phyloP scores from a whole-genome alignment of 2,113 vertebrate species.

The Nothobranchius kuhntae region DNA sequence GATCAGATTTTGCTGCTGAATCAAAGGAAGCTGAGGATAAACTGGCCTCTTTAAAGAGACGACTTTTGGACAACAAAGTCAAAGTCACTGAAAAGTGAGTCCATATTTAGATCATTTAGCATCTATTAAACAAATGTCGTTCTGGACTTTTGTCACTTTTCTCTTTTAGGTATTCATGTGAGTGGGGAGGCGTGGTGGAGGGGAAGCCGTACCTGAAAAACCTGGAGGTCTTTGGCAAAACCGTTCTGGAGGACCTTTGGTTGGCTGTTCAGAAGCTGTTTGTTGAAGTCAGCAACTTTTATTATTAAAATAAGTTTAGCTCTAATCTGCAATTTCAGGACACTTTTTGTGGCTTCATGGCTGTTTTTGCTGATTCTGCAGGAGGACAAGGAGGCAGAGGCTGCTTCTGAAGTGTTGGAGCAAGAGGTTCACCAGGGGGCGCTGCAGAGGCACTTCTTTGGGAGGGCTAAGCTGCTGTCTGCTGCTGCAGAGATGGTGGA shows the following conservation, averaged over 20 bases:
- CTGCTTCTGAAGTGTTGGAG: slow-evolving; percentile 47
- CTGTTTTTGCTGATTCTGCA: slow-evolving; percentile 16
- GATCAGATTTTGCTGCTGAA: slow-evolving; percentile 82
- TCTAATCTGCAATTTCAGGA: no score
- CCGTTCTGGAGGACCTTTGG: slow-evolving; percentile 85
- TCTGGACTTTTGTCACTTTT: neutral
- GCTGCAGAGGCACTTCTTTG: slow-evolving; percentile 73
- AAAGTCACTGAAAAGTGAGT: slow-evolving; percentile 77
- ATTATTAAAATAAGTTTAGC: no score
- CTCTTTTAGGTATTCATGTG: slow-evolving; percentile 77
- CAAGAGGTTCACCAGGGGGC: slow-evolving; percentile 81
- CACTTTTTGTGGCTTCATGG: no score
- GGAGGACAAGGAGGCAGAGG: slow-evolving; percentile 50
- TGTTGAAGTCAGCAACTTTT: slow-evolving; percentile 66
- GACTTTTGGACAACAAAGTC: slow-evolving; percentile 56
- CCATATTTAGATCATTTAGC: neutral
- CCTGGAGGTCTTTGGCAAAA: slow-evolving; percentile 81
- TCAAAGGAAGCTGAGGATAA: slow-evolving; percentile 79
- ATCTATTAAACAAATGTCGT: neutral
- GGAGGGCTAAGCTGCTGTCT: slow-evolving; percentile 71
- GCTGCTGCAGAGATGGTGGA: slow-evolving; percentile 57
- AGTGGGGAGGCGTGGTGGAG: slow-evolving; percentile 82
- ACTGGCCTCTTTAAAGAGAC: slow-evolving; percentile 78
- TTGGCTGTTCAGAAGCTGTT: slow-evolving; percentile 65
- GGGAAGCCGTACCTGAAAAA: slow-evolving; percentile 80